Evolutionary conservation across 2,113 vertebrate species (phyloP).

Genomic region (Agapornis roseicollis): DNA sequence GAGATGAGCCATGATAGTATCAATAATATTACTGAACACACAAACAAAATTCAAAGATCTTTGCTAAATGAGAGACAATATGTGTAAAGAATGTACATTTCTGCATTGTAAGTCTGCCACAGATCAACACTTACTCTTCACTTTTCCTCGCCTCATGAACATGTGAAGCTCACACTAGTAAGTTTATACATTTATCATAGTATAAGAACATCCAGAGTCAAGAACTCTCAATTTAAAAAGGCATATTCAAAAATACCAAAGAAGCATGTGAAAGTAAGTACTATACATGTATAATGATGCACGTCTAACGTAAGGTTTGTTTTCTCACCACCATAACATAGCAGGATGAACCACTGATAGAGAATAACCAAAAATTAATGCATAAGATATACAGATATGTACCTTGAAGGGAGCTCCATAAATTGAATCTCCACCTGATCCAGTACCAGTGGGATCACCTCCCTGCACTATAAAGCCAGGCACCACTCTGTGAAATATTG

Average conservation of each 20-base stretch:
- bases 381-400: background rate
- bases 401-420: constrained; percentile 93
- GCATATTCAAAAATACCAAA: background rate
- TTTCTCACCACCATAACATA: background rate
- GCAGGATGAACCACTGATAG: background rate
- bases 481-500: constrained; percentile 93
- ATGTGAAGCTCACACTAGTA: background rate
- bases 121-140: background rate
- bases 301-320: background rate
- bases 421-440: constrained; percentile 90
- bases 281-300: background rate
- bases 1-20: background rate
- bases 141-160: background rate
- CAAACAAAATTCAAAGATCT: background rate
- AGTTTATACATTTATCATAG: background rate
- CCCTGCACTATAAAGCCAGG: constrained; percentile 95
- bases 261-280: background rate
- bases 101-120: background rate
- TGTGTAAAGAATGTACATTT: fast-evolving
- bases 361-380: background rate
- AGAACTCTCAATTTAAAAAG: background rate
- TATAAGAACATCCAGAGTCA: background rate
- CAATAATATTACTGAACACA: background rate
- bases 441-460: constrained; percentile 92
- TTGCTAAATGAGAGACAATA: background rate